phyloP scores from a whole-genome alignment of 2,888 invertebrate genomes.

The Chymomyza caudatula region DNA sequence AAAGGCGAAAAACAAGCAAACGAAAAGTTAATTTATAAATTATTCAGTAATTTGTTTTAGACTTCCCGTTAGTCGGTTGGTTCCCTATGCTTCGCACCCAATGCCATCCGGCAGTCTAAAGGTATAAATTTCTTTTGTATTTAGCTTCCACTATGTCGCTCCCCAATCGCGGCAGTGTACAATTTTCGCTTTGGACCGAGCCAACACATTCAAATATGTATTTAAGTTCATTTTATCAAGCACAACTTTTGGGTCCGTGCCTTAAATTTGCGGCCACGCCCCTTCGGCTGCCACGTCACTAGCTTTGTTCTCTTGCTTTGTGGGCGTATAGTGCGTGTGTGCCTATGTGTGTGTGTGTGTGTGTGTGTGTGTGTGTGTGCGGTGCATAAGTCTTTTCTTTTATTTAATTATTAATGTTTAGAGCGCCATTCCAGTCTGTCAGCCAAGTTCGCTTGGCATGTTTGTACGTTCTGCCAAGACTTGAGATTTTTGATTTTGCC shows the following conservation, averaged over 20 bases:
- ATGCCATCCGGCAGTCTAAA: slow-evolving; percentile 26
- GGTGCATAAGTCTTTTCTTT: slow-evolving; percentile 49
- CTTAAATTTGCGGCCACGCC: no score
- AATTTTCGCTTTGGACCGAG: not conserved
- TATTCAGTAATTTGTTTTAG: slow-evolving; percentile 74
- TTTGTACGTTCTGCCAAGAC: slow-evolving; percentile 29
- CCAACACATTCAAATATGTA: slow-evolving; percentile 56
- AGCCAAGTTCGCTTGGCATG: slow-evolving; percentile 37
- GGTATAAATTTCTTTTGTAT: slow-evolving; percentile 62
- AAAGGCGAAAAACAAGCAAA: slow-evolving; percentile 36
- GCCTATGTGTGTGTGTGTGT: slow-evolving; percentile 15
- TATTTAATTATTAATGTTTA: slow-evolving; percentile 65
- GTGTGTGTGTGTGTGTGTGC: slow-evolving; percentile 20
- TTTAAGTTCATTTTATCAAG: not conserved
- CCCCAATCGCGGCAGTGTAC: not conserved
- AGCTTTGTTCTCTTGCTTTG: not conserved
- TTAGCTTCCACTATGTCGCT: slow-evolving; percentile 35
- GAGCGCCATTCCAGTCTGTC: slow-evolving; percentile 3
- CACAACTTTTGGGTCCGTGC: not conserved
- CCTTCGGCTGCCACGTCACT: slow-evolving; percentile 3
- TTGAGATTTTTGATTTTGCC: not conserved
- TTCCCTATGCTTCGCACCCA: slow-evolving; percentile 1
- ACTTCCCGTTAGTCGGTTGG: slow-evolving; percentile 52
- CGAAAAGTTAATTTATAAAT: slow-evolving; percentile 70
- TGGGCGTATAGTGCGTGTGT: not conserved